Conservation (phyloP, 2,113 vertebrate species). For the Toxotes chatareus region DNA sequence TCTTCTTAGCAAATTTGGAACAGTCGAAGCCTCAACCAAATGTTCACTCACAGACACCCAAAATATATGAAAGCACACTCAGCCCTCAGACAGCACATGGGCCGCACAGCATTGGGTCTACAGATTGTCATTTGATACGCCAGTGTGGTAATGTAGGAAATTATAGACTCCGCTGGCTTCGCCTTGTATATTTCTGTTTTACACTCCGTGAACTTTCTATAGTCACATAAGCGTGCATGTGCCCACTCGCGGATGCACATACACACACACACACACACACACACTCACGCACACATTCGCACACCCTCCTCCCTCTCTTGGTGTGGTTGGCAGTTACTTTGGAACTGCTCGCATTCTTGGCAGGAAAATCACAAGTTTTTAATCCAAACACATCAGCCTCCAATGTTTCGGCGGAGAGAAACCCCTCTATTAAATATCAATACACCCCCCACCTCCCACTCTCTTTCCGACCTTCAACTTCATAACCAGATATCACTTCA, state of each 20-base stretch:
- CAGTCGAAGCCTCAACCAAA: constrained; percentile 68
- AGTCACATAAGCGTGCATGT: constrained; percentile 72
- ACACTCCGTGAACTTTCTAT: constrained; percentile 76
- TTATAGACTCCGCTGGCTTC: constrained; percentile 70
- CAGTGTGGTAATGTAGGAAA: constrained; percentile 74
- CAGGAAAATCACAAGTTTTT: constrained; percentile 75
- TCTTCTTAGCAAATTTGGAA: constrained; percentile 72
- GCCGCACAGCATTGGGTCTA: constrained; percentile 29
- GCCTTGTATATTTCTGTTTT: constrained; percentile 75
- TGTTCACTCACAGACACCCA: constrained; percentile 84
- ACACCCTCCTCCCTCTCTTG: constrained; percentile 53
- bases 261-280: not conserved
- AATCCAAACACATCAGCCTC: constrained; percentile 76
- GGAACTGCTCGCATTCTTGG: constrained; percentile 83
- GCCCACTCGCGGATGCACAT: constrained; percentile 19
- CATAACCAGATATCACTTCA: constrained; percentile 23
- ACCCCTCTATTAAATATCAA: constrained; percentile 83
- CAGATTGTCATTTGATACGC: constrained; percentile 69
- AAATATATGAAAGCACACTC: constrained; percentile 90
- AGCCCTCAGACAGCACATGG: constrained; percentile 86
- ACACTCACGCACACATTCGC: not conserved
- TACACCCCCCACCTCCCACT: constrained; percentile 8
- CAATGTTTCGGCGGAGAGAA: constrained; percentile 84
- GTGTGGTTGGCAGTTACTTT: constrained; percentile 76
- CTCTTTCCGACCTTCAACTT: constrained; percentile 15